Percentiles rank a stretch among this genome's conserved stretches.
Conservation (phyloP, 2,797 vertebrate species). For the Octomys mimax region DNA sequence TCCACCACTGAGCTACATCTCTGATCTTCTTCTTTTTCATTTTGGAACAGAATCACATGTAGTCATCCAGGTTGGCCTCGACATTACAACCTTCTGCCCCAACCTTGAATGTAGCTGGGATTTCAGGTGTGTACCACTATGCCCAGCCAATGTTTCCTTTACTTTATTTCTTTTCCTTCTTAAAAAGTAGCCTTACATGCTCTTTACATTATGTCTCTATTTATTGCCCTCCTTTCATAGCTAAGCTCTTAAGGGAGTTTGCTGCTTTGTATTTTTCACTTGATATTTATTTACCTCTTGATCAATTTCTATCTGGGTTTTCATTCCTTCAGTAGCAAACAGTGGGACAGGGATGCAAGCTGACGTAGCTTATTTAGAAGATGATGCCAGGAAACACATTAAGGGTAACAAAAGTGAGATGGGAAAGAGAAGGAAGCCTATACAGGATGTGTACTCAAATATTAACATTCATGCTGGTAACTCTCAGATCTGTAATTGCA, state of each 20-base stretch:
- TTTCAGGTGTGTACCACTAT: background rate
- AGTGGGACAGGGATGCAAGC: background rate
- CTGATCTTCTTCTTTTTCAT: background rate
- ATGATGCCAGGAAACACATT: background rate
- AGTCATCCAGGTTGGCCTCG: background rate
- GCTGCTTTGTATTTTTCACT: background rate
- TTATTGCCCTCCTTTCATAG: background rate
- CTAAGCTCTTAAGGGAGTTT: background rate
- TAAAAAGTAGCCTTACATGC: background rate
- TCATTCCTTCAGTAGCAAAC: background rate
- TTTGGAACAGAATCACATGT: background rate
- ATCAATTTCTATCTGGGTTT: background rate
- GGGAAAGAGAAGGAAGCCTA: background rate
- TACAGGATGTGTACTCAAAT: background rate
- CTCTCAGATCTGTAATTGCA: background rate
- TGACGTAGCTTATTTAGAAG: background rate
- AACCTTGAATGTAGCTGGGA: background rate
- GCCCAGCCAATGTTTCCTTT: background rate
- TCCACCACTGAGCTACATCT: background rate
- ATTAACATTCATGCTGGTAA: background rate
- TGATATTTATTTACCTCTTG: conserved; percentile 8
- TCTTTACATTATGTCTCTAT: background rate
- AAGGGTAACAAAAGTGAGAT: background rate
- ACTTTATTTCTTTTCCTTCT: background rate
- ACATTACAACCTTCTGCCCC: background rate